Percentiles rank a stretch among this genome's conserved stretches.
Evolutionary conservation across 2,888 invertebrate genomes (phyloP).

Genomic region (Ephialtes manifestator): DNA sequence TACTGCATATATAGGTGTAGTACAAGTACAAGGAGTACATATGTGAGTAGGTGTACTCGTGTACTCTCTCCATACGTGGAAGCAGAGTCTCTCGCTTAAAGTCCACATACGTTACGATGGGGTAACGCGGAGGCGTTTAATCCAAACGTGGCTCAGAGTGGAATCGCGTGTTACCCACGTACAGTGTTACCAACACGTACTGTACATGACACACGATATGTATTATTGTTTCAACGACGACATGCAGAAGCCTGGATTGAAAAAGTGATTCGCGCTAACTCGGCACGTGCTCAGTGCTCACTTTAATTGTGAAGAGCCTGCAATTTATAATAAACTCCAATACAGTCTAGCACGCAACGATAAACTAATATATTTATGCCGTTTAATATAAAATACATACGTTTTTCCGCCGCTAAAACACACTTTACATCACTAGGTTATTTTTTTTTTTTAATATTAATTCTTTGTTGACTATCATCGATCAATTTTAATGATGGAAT

Average conservation of each 20-base stretch:
- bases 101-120: constrained; percentile 36
- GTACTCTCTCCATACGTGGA: constrained; percentile 4
- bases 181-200: constrained; percentile 20
- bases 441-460: too few relatives aligned
- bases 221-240: constrained; percentile 40
- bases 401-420: neutral
- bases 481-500: too few relatives aligned
- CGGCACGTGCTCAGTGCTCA: constrained; percentile 47
- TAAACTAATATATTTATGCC: neutral
- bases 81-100: constrained; percentile 12
- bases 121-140: constrained; percentile 62
- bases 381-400: neutral
- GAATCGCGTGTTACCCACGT: constrained; percentile 60
- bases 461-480: too few relatives aligned
- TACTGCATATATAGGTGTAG: constrained; percentile 24
- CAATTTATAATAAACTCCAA: constrained; percentile 42
- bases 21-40: constrained; percentile 34
- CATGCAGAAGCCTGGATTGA: constrained; percentile 52
- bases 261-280: constrained; percentile 47
- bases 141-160: constrained; percentile 36
- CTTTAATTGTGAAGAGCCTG: constrained; percentile 50
- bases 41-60: constrained; percentile 7
- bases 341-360: neutral
- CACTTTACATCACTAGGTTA: too few relatives aligned
- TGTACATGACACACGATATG: neutral